These are phyloP conservation scores for Dryomyza anilis DNA, from an alignment of 2,888 invertebrate species.

Conservation along the genomic window DNA sequence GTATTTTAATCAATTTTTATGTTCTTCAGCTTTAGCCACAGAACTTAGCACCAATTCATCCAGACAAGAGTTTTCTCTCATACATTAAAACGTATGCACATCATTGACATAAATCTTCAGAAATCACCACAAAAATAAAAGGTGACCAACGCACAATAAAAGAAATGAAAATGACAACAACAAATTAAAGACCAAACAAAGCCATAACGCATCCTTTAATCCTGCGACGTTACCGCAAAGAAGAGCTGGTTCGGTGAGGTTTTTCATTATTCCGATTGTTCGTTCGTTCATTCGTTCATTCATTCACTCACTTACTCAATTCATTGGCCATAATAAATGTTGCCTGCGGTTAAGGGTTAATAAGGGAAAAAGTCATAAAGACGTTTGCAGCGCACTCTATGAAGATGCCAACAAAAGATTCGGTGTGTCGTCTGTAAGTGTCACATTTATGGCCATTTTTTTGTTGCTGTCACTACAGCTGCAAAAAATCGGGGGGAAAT, in stretches of 20 bases:
- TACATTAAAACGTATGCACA: slow-evolving; percentile 2
- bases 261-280: no score
- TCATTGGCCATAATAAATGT: slow-evolving; percentile 49
- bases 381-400: no score
- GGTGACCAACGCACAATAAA: background rate
- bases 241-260: background rate
- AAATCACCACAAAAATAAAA: background rate
- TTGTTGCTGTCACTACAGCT: background rate
- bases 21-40: background rate
- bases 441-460: no score
- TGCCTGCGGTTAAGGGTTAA: slow-evolving; percentile 58
- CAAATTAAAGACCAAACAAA: background rate
- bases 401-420: no score
- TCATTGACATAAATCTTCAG: slow-evolving; percentile 21
- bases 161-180: background rate
- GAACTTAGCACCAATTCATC: background rate
- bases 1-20: slow-evolving; percentile 17
- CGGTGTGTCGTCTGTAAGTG: no score
- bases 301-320: no score
- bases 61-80: background rate
- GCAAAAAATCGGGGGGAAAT: background rate
- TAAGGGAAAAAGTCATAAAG: slow-evolving; percentile 30
- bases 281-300: no score
- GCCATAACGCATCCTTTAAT: background rate
- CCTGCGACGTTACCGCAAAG: background rate